Evolutionary conservation across 2,888 invertebrate genomes (phyloP), one percentile per base, ranked within the genome.

Genomic region (Lathronympha strigana): DNA sequence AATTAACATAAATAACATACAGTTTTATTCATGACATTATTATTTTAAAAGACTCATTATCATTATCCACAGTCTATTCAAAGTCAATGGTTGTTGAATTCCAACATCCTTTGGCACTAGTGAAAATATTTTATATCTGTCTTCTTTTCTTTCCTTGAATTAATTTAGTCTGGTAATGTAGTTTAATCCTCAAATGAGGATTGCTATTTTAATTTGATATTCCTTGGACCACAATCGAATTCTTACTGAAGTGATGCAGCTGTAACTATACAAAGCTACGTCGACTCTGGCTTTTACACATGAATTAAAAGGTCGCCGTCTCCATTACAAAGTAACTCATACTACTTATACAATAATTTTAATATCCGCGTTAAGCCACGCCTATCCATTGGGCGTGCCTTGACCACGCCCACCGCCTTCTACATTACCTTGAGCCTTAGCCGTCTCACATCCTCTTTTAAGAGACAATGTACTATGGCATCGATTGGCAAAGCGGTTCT

Each of bases 391-490:
- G 76, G 92, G 92, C 91, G 92, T 92, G 89, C 77, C 69, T 63
- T 15, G 53, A 58, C 70, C 84, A 92, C 92, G 92, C 92, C 92
- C 70, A 87, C 80, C 80, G 82, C 87, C 86, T 84, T 80, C 80
- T 77, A 68, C 69, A 69, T 71, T 73, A 73, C 79, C 79, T 82
- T 76, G 73, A 79, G 76, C 71, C 67, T 66, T 70, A 72, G 70
- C 73, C 69, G 76, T 77, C 71, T 75, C 72, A 75, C 75, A 67
- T 77, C 78, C 80, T 85, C 78, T 80, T 80, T 78, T 79, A 79
- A 70, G 74, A 78, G 84, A 87, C 84, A 82, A 83, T 82, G 72
- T 83, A 80, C 80, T 84, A 88, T 73, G 74, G 86, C 75, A 69
- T 83, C 74, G 73, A 85, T 79, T 81, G 63, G 72, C 75, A 75